Base-by-base conservation (phyloP, 2,888 invertebrate species). In the Oligia fasciuncula region DNA sequence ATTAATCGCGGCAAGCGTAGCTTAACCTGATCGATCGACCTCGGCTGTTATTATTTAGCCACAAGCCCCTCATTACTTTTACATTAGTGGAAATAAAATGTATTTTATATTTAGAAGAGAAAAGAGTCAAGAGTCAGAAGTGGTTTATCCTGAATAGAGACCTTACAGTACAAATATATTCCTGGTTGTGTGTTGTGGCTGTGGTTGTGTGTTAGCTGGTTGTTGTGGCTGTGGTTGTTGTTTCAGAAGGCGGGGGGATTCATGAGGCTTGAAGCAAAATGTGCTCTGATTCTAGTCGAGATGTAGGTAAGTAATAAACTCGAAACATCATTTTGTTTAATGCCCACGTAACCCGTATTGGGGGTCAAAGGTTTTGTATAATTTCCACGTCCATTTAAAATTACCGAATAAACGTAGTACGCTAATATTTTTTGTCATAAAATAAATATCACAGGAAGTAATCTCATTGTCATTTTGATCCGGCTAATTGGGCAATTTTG, bases 381-480 rank as follows among this genome's bases (percentile, higher is more conserved):
- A 77, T 74, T 84, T 67, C 70, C 35, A 46, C 11, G 40, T 29
- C 40, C 66, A 77, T 84, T 77, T 80, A 80, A 79, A 86, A 85
- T 63, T 13, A 54, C 65, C 23, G 19, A 43, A 51, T 80, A 73
- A 73, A 70, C 57, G 60, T 79, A 70, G 11, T 13, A 78, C 11
- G 35, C 70, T 77, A 67, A 83, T 76, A 77, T 43, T 81, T 84
- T 89, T 88, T 82, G 66, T 76, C 51, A 73, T 76, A 72, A 76
- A 75, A 84, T 77, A 76, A 83, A 81, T 72, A 69, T 46, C 68
- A 69, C 69, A 87, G 88, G 88, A 88, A 88, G 88, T 84, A 84
- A 88, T 88, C 86, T 89, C 77, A 40, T 80, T 87, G 89, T 83
- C 89, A 88, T 88, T 89, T 88, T 89, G 83, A 89, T 84, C 88